Evolutionary conservation across 1,140 invertebrate genomes (phyloP).

Genomic region (Aphaenogaster ashmeadi): DNA sequence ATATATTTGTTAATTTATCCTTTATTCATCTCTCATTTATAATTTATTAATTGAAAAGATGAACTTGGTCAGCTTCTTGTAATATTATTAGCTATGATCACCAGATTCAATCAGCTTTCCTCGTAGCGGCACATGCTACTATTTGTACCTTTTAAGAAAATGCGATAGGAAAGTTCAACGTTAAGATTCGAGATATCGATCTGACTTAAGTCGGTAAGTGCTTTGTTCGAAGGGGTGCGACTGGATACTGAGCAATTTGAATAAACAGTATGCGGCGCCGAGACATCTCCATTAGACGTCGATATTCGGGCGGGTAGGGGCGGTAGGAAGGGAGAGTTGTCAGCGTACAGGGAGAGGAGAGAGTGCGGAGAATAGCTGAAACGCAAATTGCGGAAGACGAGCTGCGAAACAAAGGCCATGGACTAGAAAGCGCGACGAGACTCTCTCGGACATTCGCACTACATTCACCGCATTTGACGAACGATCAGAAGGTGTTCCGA

Average conservation of each 20-base stretch:
- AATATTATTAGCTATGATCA: background rate
- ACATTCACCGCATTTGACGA: constrained; percentile 33
- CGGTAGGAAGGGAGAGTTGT: background rate
- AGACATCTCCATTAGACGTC: constrained; percentile 79
- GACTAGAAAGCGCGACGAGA: constrained; percentile 33
- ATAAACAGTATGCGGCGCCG: constrained; percentile 77
- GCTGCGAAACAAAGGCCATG: constrained; percentile 17
- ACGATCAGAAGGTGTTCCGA: background rate
- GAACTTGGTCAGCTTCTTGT: background rate
- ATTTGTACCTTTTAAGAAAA: constrained; percentile 33
- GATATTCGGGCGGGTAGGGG: constrained; percentile 74
- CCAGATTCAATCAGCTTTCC: background rate
- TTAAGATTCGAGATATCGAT: constrained; percentile 45
- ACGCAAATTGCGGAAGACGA: constrained; percentile 58
- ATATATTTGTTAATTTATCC: background rate
- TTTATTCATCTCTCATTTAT: background rate
- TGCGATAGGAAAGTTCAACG: constrained; percentile 5
- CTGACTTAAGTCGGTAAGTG: constrained; percentile 35
- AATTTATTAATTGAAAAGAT: background rate
- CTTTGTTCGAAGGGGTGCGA: constrained; percentile 10
- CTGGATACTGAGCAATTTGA: constrained; percentile 76
- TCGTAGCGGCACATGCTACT: background rate
- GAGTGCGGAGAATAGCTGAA: constrained; percentile 29
- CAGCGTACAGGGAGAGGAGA: background rate
- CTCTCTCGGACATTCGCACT: constrained; percentile 30